Percentiles rank a stretch among this genome's conserved stretches.
Conservation (phyloP, 2,888 invertebrate genomes). For the Epiblema foenella region DNA sequence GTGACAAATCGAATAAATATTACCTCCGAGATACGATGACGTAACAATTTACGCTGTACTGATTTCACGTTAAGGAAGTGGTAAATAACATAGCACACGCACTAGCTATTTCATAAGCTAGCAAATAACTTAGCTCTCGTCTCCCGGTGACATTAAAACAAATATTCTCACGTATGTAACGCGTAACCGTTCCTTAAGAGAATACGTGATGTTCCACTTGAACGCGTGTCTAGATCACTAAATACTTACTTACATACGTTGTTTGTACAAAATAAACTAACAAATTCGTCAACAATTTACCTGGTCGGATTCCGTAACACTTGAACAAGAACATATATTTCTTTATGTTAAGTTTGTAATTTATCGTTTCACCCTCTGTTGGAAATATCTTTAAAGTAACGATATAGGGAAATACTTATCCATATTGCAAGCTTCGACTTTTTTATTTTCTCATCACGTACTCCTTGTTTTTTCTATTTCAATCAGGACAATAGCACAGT, state of each 20-base stretch:
- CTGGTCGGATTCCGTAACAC: background rate
- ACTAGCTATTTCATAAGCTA: slow-evolving; percentile 53
- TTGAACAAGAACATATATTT: too few relatives aligned
- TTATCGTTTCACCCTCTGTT: too few relatives aligned
- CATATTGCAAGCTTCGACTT: background rate
- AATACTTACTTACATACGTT: slow-evolving; percentile 42
- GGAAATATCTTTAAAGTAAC: background rate
- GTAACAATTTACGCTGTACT: slow-evolving; percentile 59
- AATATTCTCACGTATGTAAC: slow-evolving; percentile 78
- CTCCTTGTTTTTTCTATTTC: slow-evolving; percentile 23
- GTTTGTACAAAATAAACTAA: slow-evolving; percentile 20
- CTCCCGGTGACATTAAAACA: slow-evolving; percentile 59
- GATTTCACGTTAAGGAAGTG: slow-evolving; percentile 63
- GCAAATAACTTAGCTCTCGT: slow-evolving; percentile 52
- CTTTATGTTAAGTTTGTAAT: too few relatives aligned
- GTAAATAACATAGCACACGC: slow-evolving; percentile 60
- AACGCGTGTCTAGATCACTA: slow-evolving; percentile 63
- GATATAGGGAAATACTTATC: background rate
- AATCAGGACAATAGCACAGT: slow-evolving; percentile 23
- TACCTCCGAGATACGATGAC: slow-evolving; percentile 54
- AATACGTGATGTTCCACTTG: slow-evolving; percentile 68
- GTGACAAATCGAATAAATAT: slow-evolving; percentile 42
- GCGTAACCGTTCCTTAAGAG: slow-evolving; percentile 61
- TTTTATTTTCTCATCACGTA: slow-evolving; percentile 13
- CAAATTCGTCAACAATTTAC: slow-evolving; percentile 16